Evolutionary conservation across 2,888 invertebrate genomes (phyloP).

Genomic region (Pandemis heparana): DNA sequence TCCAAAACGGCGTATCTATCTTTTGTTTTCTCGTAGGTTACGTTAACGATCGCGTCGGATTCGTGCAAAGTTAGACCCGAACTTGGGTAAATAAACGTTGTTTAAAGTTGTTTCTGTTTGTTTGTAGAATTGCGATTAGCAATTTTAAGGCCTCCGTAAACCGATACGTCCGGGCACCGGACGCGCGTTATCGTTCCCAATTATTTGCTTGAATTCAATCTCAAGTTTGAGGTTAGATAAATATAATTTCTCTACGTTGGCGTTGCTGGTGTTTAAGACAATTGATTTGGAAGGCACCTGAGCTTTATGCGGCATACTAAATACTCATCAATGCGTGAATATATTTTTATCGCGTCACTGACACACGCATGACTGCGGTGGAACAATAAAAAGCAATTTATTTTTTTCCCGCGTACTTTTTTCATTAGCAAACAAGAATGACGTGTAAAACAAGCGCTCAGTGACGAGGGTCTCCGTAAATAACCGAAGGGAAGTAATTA

Average conservation of each 20-base stretch:
- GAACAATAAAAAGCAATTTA: constrained; percentile 82
- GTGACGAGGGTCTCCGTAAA: constrained; percentile 79
- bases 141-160: constrained; percentile 26
- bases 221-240: not conserved
- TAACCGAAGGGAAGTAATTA: constrained; percentile 79
- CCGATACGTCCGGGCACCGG: constrained; percentile 32
- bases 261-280: not conserved
- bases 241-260: not conserved
- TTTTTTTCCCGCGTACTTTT: constrained; percentile 75
- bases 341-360: constrained; percentile 55
- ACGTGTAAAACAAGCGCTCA: constrained; percentile 81
- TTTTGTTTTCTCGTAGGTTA: not conserved
- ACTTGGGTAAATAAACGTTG: constrained; percentile 38
- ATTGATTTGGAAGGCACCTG: not conserved
- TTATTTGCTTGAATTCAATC: constrained; percentile 26
- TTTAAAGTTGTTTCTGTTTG: constrained; percentile 37
- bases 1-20: not conserved
- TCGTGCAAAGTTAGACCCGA: constrained; percentile 24
- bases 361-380: constrained; percentile 61
- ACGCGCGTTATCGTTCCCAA: constrained; percentile 15
- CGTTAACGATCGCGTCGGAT: constrained; percentile 15
- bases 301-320: constrained; percentile 6
- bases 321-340: constrained; percentile 23
- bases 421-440: constrained; percentile 83
- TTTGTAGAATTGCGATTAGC: constrained; percentile 36